Evolutionary conservation across 1,140 invertebrate species (phyloP), one percentile per base, ranked within the genome.

Genomic region (Cheumatopsyche charites): DNA sequence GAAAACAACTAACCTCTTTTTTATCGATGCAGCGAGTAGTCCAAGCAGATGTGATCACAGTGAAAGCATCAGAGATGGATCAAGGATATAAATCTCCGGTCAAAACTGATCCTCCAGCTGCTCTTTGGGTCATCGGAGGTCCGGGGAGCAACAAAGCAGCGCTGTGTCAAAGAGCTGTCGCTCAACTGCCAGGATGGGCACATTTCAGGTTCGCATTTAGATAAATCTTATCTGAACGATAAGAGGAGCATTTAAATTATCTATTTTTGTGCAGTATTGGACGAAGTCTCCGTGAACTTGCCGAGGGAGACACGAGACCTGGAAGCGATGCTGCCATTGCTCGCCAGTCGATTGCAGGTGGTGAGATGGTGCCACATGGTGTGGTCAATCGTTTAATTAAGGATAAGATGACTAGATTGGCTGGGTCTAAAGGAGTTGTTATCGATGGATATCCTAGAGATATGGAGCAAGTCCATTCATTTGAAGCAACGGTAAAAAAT

Each of bases 361-460:
- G 94, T 6, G 93, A 95, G 79, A 86, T 95, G 81, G 92, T 92
- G 1, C 87, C 92, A 0, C 82, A 89, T 72, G 88, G 89, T 17
- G 81, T 90, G 9, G 84, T 92, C 0, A 86, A 89, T 80, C 87
- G 88, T 75, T 77, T 92, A 0, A 83, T 94, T 0, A 87, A 90
- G n/a, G 84, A 84, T 47, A 86, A 90, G 70, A 84, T 91, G 69
- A 82, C 81, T 1, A 79, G 62, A 17, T 80, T 80, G 0, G 73
- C 78, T 4, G 47, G 43, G 1, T 66, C 71, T n/a, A 45, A 86
- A 17, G 94, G 94, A 12, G 90, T 96, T 69, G 86, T 98, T 62
- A 88, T 98, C 29, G 95, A 96, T 80, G 95, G 95, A 0, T 97
- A 92, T 82, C 95, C 96, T 0, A 85, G 94, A 62, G 93, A 96